Conservation (phyloP, 2,113 vertebrate species). For the Neodon shergylaensis region DNA sequence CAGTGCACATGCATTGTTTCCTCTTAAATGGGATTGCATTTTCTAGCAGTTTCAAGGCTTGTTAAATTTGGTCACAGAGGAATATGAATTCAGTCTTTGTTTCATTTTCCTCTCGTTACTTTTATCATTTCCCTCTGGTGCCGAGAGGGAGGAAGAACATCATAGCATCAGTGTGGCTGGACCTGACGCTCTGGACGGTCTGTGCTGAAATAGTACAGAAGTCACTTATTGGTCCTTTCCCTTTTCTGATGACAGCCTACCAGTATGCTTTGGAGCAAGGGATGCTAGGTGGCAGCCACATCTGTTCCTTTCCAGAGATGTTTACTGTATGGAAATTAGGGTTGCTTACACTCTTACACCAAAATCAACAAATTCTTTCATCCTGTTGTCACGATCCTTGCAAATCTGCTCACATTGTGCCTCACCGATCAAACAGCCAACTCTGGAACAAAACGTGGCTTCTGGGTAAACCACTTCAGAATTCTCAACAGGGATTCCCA, state of each 20-base stretch:
- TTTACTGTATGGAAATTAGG: constrained; percentile 42
- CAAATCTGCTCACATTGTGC: constrained; percentile 42
- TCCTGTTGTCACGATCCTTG: constrained; percentile 49
- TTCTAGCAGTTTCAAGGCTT: constrained; percentile 77
- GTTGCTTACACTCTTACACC: neutral
- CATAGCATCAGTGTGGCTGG: neutral
- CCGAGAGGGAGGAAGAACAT: neutral
- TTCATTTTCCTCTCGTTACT: constrained; percentile 21
- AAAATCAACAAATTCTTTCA: constrained; percentile 22
- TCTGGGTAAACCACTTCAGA: neutral
- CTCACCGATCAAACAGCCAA: neutral
- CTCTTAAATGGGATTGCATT: constrained; percentile 80
- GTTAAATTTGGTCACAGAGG: constrained; percentile 75
- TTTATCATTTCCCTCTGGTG: neutral
- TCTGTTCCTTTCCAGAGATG: constrained; percentile 46
- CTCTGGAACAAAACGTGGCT: constrained; percentile 16
- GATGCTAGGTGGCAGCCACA: accelerated
- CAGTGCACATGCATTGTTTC: constrained; percentile 70
- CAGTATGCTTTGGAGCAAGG: neutral
- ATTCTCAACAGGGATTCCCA: neutral
- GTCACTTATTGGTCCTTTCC: constrained; percentile 5
- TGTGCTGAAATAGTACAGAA: constrained; percentile 12
- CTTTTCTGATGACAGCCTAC: constrained; percentile 49
- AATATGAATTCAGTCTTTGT: constrained; percentile 35
- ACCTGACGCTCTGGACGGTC: neutral